Base-by-base conservation (phyloP, 1,140 invertebrate species). In the Saxidomus purpurata region DNA sequence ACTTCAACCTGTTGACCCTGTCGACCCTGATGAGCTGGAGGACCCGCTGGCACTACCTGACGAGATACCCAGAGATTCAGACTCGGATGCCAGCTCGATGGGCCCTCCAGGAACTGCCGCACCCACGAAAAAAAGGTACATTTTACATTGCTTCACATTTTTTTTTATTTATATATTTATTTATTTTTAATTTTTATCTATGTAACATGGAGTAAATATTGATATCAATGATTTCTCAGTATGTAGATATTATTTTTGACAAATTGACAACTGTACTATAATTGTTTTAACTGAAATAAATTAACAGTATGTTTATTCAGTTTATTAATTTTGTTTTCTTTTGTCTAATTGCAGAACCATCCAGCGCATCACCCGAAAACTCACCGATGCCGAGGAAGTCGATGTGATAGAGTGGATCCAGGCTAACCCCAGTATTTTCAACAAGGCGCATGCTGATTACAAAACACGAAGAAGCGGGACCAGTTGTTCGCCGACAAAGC, bases 241-340 rank as follows among this genome's bases (percentile, higher is more conserved):
- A 47, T 79, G 76, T 79, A 79, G 76, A 79, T 79, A 79, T 79
- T 79, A 79, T 79, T 79, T 47, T 79, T 79, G 76, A 79, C 76
- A 79, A 79, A 43, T 43, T 79, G 76, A 79, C 76, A 79, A 79
- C 43, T 79, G 76, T 79, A 79, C 76, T 47, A 47, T 79, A 79
- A 79, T 79, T 47, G 76, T 49, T 79, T 79, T 47, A 79, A n/a
- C n/a, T n/a, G n/a, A n/a, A n/a, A n/a, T n/a, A n/a, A n/a, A n/a
- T n/a, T n/a, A n/a, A n/a, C n/a, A n/a, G 38, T 79, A 79, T 79
- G 77, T 81, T 81, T 81, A 81, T 81, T 81, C 77, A 81, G 77
- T 81, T 81, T 81, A 81, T 81, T 81, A 81, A 81, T 81, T 81
- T 81, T 81, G 76, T 79, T 79, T 79, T 47, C 76, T 79, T 79